Evolutionary conservation across 2,797 vertebrate genomes (phyloP).

Genomic region (Sebastes melanostomus): DNA sequence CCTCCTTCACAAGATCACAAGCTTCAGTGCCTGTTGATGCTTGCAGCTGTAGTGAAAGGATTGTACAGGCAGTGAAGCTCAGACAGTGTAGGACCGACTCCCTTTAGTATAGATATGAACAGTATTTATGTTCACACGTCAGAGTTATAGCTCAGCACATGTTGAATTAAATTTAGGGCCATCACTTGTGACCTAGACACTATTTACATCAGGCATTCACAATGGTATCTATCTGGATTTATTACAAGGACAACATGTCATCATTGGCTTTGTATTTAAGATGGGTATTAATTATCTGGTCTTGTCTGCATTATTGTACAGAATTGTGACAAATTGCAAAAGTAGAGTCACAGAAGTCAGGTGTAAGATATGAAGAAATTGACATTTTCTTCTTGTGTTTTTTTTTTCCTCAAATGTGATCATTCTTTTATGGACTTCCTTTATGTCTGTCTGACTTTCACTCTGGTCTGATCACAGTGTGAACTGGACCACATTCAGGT

Average conservation of each 20-base stretch:
- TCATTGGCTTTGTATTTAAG: background rate
- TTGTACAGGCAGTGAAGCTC: background rate
- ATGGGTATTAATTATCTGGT: background rate
- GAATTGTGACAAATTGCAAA: background rate
- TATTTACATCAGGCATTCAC: background rate
- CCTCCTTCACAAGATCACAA: slow-evolving; percentile 27
- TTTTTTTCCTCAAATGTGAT: slow-evolving; percentile 2
- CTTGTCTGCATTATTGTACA: background rate
- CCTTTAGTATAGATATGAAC: background rate
- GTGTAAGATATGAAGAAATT: background rate
- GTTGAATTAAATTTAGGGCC: slow-evolving; percentile 47
- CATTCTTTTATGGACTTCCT: slow-evolving; percentile 22
- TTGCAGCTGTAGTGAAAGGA: slow-evolving; percentile 36
- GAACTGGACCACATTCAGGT: slow-evolving; percentile 17
- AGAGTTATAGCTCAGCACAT: slow-evolving; percentile 4
- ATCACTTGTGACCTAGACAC: slow-evolving; percentile 25
- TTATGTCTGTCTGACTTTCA: slow-evolving; percentile 7
- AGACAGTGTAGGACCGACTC: background rate
- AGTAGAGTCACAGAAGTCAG: slow-evolving; percentile 5
- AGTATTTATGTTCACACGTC: slow-evolving; percentile 9
- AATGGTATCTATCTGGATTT: background rate
- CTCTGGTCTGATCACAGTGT: slow-evolving; percentile 1
- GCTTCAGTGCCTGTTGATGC: slow-evolving; percentile 39
- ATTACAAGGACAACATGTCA: background rate
- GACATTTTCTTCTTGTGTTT: background rate